Evolutionary conservation across 2,797 vertebrate species (phyloP), one percentile per base, ranked within the genome.

Genomic region (Falco columbarius): DNA sequence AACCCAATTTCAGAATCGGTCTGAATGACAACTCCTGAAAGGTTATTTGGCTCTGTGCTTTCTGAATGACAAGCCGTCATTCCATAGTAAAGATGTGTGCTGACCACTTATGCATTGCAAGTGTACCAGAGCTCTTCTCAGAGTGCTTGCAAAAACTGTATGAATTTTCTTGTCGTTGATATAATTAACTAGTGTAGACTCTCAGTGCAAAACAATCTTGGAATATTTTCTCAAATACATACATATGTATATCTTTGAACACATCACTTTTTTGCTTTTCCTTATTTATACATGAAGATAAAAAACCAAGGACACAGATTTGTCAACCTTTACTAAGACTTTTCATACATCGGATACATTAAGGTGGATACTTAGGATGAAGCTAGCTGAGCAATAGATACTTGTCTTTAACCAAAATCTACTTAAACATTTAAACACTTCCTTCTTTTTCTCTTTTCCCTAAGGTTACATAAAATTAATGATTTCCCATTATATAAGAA

Each of bases 51-150:
- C 32, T 77, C 27, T 27, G 8, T 67, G 14, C 14, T 88, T 86
- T 81, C 36, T 71, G n/a, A 86, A 81, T 49, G 36, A 42, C 40
- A 89, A 74, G 24, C 10, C 27, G 47, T 58, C 55, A 51, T 32
- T 76, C 13, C 55, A 34, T n/a, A 66, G 6, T 51, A 40, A 86
- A 68, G 58, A 63, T 12, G 0, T 62, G 12, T 56, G 30, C 18
- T 0, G 2, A 29, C 12, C 18, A 56, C 20, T 47, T 23, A 63
- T 0, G 0, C 23, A 49, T 17, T 65, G 18, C 16, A 81, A n/a
- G 4, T 20, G 42, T 36, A 63, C 22, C 44, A 81, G 34, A 76
- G 26, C 20, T 49, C 10, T 71, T 86, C 30, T 77, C 34, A 72
- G 34, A 83, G 84, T 47, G 9, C 21, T 67, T 65, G 5, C 5